These are phyloP conservation scores for Proterorhinus semilunaris DNA, from an alignment of 2,113 vertebrate genomes.

Conservation along the genomic window DNA sequence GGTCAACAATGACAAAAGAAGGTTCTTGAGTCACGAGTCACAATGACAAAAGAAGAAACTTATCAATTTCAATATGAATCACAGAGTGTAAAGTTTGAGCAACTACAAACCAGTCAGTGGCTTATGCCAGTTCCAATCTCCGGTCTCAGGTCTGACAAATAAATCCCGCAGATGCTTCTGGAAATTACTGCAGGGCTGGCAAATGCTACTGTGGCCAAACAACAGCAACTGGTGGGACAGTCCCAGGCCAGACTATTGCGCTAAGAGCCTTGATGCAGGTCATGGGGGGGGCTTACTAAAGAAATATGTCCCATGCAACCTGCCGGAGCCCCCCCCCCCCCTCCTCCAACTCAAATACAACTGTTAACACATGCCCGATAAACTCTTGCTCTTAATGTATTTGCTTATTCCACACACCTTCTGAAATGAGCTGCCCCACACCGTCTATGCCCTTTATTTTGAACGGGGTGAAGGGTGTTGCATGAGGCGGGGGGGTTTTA, in stretches of 20 bases:
- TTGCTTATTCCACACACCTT: conserved; percentile 45
- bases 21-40: no score
- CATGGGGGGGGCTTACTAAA: conserved; percentile 32
- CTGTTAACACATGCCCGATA: conserved; percentile 35
- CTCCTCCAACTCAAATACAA: conserved; percentile 13
- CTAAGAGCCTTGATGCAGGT: conserved; percentile 38
- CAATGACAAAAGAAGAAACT: no score
- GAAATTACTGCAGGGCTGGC: conserved; percentile 11
- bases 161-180: conserved; percentile 2
- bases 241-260: conserved; percentile 34
- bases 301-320: conserved; percentile 22
- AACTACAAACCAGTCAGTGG: no score
- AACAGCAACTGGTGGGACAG: conserved; percentile 37
- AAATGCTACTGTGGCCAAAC: conserved; percentile 22
- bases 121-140: no score
- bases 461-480: conserved; percentile 26
- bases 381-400: conserved; percentile 10
- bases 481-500: neutral
- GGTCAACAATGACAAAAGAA: no score
- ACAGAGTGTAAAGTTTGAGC: no score
- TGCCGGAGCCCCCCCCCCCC: neutral
- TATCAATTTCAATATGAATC: no score
- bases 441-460: conserved; percentile 68
- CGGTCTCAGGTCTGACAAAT: no score
- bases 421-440: conserved; percentile 49